These are phyloP conservation scores for Mormyrops boulengeri DNA, from an alignment of 2,797 vertebrate species.

Conservation along the genomic window DNA sequence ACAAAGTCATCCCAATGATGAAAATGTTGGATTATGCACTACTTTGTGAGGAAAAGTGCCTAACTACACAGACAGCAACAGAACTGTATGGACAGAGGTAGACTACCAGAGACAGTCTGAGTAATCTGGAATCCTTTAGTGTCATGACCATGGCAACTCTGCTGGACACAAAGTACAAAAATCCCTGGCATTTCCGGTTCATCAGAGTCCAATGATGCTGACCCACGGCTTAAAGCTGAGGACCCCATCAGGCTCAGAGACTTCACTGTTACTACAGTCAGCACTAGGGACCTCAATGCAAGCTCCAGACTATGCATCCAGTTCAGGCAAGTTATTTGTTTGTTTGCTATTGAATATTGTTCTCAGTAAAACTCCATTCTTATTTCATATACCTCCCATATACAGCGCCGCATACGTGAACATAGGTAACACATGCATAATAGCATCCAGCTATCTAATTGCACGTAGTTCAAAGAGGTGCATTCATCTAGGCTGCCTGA, in stretches of 20 bases:
- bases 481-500: neutral
- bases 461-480: neutral
- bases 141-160: neutral
- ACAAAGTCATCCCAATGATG: neutral
- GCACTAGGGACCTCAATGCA: neutral
- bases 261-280: neutral
- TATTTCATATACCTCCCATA: neutral
- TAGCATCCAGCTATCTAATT: neutral
- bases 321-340: neutral
- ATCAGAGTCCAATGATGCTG: neutral
- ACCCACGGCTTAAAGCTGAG: neutral
- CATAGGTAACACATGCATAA: neutral
- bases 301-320: neutral
- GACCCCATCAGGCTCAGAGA: neutral
- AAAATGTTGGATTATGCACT: neutral
- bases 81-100: neutral
- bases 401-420: neutral
- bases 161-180: neutral
- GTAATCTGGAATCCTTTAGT: neutral
- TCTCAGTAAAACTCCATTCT: neutral
- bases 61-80: neutral
- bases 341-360: neutral
- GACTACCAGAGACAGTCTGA: neutral
- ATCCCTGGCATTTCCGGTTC: neutral
- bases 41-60: neutral